Conservation (phyloP, 92 coral and sea anemone species). For the Paragorgia papillata region DNA sequence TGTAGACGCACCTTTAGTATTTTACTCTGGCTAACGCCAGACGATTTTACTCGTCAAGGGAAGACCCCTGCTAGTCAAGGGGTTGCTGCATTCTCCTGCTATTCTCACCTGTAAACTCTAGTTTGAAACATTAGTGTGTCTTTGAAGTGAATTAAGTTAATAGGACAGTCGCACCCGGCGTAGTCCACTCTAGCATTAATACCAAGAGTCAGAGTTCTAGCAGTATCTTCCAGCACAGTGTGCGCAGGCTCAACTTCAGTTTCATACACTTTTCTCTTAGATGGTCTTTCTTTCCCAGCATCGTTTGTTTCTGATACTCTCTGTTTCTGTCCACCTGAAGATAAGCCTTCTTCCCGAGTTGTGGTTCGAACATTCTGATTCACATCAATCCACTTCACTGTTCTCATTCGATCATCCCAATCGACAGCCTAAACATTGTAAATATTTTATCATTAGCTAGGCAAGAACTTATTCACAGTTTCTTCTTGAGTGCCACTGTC, state of each 20-base stretch:
- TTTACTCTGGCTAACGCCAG: too few species aligned
- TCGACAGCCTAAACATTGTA: constrained; percentile 74
- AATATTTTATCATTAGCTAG: neutral
- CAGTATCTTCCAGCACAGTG: constrained; percentile 78
- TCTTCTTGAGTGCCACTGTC: too few species aligned
- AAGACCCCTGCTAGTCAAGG: too few species aligned
- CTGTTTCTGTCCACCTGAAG: constrained; percentile 60
- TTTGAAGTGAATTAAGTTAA: constrained; percentile 77
- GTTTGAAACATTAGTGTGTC: constrained; percentile 98
- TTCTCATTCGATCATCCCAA: constrained; percentile 99
- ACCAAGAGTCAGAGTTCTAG: constrained; percentile 75
- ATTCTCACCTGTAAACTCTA: constrained; percentile 81
- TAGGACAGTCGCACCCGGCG: constrained; percentile 76
- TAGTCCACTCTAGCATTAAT: constrained; percentile 83
- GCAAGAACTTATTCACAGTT: too few species aligned
- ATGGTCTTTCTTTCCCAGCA: constrained; percentile 58
- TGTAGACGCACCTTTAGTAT: too few species aligned
- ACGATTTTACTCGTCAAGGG: too few species aligned
- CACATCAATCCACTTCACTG: constrained; percentile 92
- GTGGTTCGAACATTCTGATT: constrained; percentile 52
- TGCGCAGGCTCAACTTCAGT: constrained; percentile 93
- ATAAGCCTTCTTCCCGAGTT: constrained; percentile 62
- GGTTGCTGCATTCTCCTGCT: too few species aligned
- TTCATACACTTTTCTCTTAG: constrained; percentile 88
- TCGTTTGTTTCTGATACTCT: constrained; percentile 41